phyloP scores from a whole-genome alignment of 2,797 vertebrate genomes.

The Ataeniobius toweri region DNA sequence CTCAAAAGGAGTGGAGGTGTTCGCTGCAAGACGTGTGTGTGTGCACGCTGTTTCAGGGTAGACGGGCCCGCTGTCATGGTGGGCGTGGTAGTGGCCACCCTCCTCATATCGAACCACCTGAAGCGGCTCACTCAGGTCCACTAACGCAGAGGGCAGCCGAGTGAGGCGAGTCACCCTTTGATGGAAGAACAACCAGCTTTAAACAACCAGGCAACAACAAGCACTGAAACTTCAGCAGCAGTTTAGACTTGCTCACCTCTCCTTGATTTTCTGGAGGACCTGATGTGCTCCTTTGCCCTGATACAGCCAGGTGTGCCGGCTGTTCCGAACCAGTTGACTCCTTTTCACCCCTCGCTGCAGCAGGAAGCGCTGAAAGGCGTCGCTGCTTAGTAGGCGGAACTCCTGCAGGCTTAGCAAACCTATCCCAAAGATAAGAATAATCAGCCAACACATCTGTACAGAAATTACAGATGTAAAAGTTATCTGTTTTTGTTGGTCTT shows the following conservation, averaged over 20 bases:
- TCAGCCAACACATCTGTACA: neutral
- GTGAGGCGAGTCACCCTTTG: constrained; percentile 91
- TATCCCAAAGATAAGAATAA: constrained; percentile 50
- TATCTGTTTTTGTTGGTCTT: neutral
- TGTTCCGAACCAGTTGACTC: constrained; percentile 95
- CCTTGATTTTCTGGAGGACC: constrained; percentile 89
- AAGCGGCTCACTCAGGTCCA: constrained; percentile 96
- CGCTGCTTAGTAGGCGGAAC: constrained; percentile 90
- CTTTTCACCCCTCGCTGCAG: constrained; percentile 88
- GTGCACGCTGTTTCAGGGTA: constrained; percentile 96
- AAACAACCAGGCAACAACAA: neutral
- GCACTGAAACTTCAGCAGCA: neutral
- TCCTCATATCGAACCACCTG: constrained; percentile 95
- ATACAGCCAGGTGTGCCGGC: constrained; percentile 97
- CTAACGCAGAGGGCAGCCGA: constrained; percentile 87
- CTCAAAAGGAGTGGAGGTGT: constrained; percentile 92
- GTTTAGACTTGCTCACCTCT: constrained; percentile 78
- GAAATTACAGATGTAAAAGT: neutral
- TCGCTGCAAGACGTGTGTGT: constrained; percentile 91
- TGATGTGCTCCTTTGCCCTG: constrained; percentile 94
- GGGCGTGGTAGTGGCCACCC: constrained; percentile 97
- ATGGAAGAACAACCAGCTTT: neutral
- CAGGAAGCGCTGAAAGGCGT: constrained; percentile 94
- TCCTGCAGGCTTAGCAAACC: constrained; percentile 94
- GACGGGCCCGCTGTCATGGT: constrained; percentile 96